A percentile compares a stretch with the other conserved stretches of the same genome.
phyloP scores from a whole-genome alignment of 1,140 invertebrate genomes.

The Ceratoteleas bidentatus region DNA sequence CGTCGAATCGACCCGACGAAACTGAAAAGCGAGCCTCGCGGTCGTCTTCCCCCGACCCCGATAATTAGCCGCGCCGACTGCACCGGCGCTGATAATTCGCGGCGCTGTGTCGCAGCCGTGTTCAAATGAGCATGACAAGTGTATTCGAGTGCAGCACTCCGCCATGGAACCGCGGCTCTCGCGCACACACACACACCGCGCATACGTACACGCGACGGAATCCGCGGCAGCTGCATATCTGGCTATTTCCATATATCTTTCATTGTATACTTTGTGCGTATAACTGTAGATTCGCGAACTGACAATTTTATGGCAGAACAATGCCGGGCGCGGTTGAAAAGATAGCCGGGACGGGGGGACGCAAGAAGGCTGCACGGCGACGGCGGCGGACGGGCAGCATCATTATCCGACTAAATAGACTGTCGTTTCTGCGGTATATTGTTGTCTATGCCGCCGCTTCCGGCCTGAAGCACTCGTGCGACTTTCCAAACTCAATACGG shows the following conservation, averaged over 20 bases:
- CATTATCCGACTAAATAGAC: constrained; percentile 78
- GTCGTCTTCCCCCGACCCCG: constrained; percentile 60
- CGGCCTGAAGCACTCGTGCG: constrained; percentile 53
- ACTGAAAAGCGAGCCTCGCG: constrained; percentile 3
- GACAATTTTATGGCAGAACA: constrained; percentile 80
- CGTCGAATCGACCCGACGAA: constrained; percentile 6
- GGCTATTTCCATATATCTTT: constrained; percentile 78
- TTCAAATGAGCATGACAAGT: constrained; percentile 79
- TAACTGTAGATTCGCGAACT: constrained; percentile 79
- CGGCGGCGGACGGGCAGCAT: constrained; percentile 71
- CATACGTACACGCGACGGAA: constrained; percentile 62
- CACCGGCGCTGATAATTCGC: constrained; percentile 76
- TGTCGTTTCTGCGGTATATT: constrained; percentile 63
- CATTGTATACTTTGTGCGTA: constrained; percentile 78
- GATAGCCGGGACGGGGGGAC: constrained; percentile 46
- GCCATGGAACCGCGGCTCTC: constrained; percentile 55
- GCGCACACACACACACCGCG: too few relatives aligned
- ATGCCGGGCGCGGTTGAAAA: constrained; percentile 69
- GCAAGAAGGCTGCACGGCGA: constrained; percentile 66
- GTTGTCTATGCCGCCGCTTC: constrained; percentile 68
- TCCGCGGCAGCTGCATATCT: constrained; percentile 70
- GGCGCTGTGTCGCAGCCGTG: constrained; percentile 78
- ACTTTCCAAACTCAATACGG: constrained; percentile 73
- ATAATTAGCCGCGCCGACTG: constrained; percentile 75
- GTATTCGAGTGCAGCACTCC: constrained; percentile 75